phyloP scores from a whole-genome alignment of 2,888 invertebrate genomes.

The Eilema depressum region DNA sequence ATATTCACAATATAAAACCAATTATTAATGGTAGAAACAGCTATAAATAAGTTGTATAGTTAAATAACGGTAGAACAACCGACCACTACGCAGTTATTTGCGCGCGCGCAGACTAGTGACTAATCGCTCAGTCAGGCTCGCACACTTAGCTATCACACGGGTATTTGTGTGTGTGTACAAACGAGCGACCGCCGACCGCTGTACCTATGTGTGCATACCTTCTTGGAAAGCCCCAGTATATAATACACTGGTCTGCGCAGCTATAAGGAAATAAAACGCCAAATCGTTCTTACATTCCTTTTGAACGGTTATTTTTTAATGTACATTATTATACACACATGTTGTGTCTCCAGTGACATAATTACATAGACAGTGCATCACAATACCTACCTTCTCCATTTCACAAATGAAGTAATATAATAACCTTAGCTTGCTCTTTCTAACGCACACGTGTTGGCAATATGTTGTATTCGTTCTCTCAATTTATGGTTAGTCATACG shows the following conservation, averaged over 20 bases:
- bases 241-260: conserved; percentile 14
- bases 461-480: neutral
- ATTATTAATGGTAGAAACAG: conserved; percentile 16
- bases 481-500: neutral
- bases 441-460: conserved; percentile 28
- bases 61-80: conserved; percentile 19
- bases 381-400: neutral
- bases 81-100: conserved; percentile 40
- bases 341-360: neutral
- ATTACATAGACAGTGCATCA: neutral
- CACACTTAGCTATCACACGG: conserved; percentile 5
- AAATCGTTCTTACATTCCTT: conserved; percentile 7
- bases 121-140: too few species aligned
- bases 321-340: neutral
- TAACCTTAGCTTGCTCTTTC: conserved; percentile 16
- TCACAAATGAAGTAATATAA: neutral
- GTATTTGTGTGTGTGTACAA: conserved; percentile 34
- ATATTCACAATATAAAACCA: conserved; percentile 16
- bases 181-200: conserved; percentile 26
- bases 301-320: neutral
- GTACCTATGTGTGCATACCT: conserved; percentile 39
- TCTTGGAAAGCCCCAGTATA: conserved; percentile 59
- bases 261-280: conserved; percentile 44
- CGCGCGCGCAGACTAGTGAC: conserved; percentile 29
- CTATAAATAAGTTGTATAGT: conserved; percentile 17